Base-by-base conservation (phyloP, 2,888 invertebrate genomes). In the Lymantria dispar region DNA sequence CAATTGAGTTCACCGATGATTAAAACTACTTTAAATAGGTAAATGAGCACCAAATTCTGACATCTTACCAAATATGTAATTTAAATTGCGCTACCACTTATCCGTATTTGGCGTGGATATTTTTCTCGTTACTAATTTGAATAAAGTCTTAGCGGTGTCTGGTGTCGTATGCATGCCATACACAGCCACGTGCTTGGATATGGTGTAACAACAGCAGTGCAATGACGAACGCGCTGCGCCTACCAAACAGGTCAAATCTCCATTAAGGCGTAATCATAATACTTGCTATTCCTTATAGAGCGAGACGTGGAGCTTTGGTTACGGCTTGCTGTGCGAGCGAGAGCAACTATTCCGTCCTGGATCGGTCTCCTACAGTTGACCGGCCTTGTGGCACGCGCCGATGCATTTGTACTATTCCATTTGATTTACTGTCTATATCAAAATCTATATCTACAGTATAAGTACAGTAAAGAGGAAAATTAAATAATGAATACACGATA, bases 321-420 rank as follows among this genome's bases (percentile, higher is more conserved):
- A 14, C 14, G 69, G 37, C 31, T 51, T 53, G 53, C 52, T 48
- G 82, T 72, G 83, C 74, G 80, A 82, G 83, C 72, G 80, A 76
- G 81, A 75, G 68, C 68, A 61, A 56, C 70, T 22, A 22, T 5
- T 7, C 33, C 55, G 61, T 69, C 58, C 58, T 72, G 79, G 78
- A 80, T 72, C 80, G 68, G 79, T 80, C 76, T 81, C 76, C 85
- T 78, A 73, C 78, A 79, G 76, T 75, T 74, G 78, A 77, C 78
- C 85, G 89, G 83, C 89, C 90, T 89, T 88, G 90, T 71, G 89
- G 90, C 90, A 91, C 90, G 90, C 88, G 67, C 59, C 56, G 52
- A 65, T 62, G 57, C 70, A 70, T 71, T 68, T 61, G 65, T 68
- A 75, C 72, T 76, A 75, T 76, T 75, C 66, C 75, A 77, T 78